Evolutionary conservation across 2,113 vertebrate genomes (phyloP).

Genomic region (Climacteris rufus): DNA sequence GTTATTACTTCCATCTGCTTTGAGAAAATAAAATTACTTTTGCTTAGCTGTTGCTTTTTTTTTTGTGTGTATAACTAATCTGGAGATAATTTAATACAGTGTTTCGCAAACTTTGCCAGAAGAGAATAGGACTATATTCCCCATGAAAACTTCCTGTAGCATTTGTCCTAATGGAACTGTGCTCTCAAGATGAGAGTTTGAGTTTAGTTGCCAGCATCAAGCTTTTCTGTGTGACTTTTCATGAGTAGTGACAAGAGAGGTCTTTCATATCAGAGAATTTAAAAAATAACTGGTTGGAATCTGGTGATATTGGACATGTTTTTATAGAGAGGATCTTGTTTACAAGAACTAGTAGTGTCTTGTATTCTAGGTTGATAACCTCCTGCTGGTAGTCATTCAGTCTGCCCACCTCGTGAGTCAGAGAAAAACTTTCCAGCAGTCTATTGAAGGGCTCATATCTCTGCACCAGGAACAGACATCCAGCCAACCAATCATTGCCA

Average conservation of each 20-base stretch:
- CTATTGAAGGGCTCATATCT: constrained; percentile 84
- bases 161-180: background rate
- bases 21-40: background rate
- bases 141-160: background rate
- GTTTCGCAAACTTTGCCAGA: background rate
- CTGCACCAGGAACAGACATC: constrained; percentile 93
- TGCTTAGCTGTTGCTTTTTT: background rate
- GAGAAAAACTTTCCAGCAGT: constrained; percentile 92
- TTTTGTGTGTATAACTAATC: background rate
- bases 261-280: background rate
- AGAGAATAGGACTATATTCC: background rate
- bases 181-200: background rate
- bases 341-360: background rate
- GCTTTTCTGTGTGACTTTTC: background rate
- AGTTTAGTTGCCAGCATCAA: background rate
- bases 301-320: background rate
- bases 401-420: constrained; percentile 88
- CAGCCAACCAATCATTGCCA: constrained; percentile 90
- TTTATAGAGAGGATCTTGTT: background rate
- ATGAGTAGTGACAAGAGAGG: background rate
- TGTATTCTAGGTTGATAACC: constrained; percentile 84
- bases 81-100: background rate
- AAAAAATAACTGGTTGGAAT: background rate
- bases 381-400: constrained; percentile 92
- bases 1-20: background rate